A percentile compares a stretch with the other conserved stretches of the same genome.
Conservation (phyloP, 2,888 invertebrate genomes). For the Idaea biselata region DNA sequence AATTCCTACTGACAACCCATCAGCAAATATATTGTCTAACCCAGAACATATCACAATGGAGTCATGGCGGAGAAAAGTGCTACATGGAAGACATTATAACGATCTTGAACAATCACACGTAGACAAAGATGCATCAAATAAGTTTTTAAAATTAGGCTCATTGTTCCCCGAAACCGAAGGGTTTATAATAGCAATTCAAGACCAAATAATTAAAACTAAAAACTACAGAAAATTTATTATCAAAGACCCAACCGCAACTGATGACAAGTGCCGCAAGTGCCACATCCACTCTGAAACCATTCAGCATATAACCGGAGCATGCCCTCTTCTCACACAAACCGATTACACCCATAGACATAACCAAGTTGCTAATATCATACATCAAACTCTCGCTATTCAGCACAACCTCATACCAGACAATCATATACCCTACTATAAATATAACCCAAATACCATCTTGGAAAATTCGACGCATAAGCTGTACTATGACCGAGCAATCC, state of each 20-base stretch:
- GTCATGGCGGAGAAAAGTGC: background rate
- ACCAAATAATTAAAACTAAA: constrained; percentile 33
- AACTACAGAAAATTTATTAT: background rate
- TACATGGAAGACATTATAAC: constrained; percentile 5
- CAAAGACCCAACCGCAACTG: background rate
- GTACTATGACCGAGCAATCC: constrained; percentile 1
- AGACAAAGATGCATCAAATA: constrained; percentile 19
- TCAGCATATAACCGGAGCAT: background rate
- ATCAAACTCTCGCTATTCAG: background rate
- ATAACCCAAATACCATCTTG: background rate
- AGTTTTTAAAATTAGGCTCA: constrained; percentile 15
- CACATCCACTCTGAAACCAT: background rate
- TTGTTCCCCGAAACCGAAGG: constrained; percentile 28
- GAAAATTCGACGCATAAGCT: background rate
- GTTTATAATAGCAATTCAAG: constrained; percentile 38
- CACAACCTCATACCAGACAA: background rate
- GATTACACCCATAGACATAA: constrained; percentile 24
- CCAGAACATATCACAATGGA: background rate
- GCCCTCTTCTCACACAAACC: constrained; percentile 15
- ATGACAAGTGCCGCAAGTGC: background rate
- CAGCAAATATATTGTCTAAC: background rate
- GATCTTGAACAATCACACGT: constrained; percentile 19
- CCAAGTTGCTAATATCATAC: constrained; percentile 12
- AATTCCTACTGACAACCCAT: background rate
- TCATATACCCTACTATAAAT: background rate